Percentiles rank a stretch among this genome's conserved stretches.
These are phyloP conservation scores for Melinopterus prodromus DNA, from an alignment of 2,888 invertebrate genomes.

Conservation along the genomic window DNA sequence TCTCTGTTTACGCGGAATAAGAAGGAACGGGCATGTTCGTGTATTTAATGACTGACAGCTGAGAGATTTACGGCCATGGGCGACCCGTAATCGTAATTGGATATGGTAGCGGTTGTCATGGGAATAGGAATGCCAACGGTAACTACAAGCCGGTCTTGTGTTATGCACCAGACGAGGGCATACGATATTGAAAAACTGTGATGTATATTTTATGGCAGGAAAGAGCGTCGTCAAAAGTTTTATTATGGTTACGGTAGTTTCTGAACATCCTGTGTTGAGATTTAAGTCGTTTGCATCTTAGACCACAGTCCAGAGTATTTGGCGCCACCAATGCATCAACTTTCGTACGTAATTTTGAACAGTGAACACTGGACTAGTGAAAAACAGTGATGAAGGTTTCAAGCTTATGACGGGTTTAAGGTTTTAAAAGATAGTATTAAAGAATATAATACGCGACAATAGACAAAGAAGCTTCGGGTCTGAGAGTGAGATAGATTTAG, in stretches of 20 bases:
- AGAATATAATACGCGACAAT: too few species aligned
- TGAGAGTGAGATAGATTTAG: too few species aligned
- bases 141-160: slow-evolving; percentile 7
- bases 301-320: too few species aligned
- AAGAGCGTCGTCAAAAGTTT: background rate
- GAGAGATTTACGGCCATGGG: slow-evolving; percentile 47
- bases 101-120: slow-evolving; percentile 47
- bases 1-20: slow-evolving; percentile 36
- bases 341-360: too few species aligned
- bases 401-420: too few species aligned
- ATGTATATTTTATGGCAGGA: slow-evolving; percentile 10
- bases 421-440: too few species aligned
- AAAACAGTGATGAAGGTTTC: too few species aligned
- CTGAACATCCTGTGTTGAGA: background rate
- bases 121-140: slow-evolving; percentile 30
- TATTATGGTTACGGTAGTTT: slow-evolving; percentile 19
- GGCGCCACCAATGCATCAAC: too few species aligned
- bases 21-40: slow-evolving; percentile 37
- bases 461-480: too few species aligned
- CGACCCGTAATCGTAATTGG: slow-evolving; percentile 50
- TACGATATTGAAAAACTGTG: slow-evolving; percentile 12
- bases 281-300: background rate
- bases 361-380: too few species aligned
- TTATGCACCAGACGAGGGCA: background rate
- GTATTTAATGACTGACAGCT: slow-evolving; percentile 48